Percentiles rank a stretch among this genome's conserved stretches.
Evolutionary conservation across 2,797 vertebrate species (phyloP).

Genomic region (Mormyrus proboscirostris): DNA sequence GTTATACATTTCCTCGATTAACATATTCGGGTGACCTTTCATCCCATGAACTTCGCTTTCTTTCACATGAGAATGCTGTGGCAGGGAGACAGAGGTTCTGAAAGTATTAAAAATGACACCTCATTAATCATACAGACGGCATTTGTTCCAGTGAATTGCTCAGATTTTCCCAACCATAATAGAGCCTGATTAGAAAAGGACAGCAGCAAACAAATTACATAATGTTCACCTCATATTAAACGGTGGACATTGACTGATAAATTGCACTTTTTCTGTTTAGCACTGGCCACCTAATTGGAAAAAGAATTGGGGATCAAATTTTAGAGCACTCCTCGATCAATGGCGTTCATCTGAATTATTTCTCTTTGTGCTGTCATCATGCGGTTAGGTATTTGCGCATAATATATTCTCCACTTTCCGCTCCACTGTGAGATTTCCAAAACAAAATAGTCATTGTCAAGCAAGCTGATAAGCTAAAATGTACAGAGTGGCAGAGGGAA

Average conservation of each 20-base stretch:
- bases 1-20: slow-evolving; percentile 23
- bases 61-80: slow-evolving; percentile 6
- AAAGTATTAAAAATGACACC: slow-evolving; percentile 24
- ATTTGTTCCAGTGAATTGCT: slow-evolving; percentile 26
- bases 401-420: not conserved
- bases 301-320: not conserved
- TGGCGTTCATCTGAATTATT: not conserved
- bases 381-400: not conserved
- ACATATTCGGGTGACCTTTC: slow-evolving; percentile 23
- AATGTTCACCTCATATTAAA: slow-evolving; percentile 20
- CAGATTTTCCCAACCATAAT: slow-evolving; percentile 17
- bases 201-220: slow-evolving; percentile 10
- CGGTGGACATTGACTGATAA: slow-evolving; percentile 1
- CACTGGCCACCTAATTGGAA: not conserved
- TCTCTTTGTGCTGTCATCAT: not conserved
- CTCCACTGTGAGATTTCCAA: not conserved
- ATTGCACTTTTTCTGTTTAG: not conserved
- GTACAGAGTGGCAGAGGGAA: not conserved
- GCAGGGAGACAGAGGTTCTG: slow-evolving; percentile 15
- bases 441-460: not conserved
- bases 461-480: not conserved
- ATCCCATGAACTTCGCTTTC: slow-evolving; percentile 6
- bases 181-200: slow-evolving; percentile 8
- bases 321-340: not conserved
- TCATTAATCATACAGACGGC: slow-evolving; percentile 24